Base-by-base conservation (phyloP, 2,113 vertebrate species). In the Corydoras sp. region DNA sequence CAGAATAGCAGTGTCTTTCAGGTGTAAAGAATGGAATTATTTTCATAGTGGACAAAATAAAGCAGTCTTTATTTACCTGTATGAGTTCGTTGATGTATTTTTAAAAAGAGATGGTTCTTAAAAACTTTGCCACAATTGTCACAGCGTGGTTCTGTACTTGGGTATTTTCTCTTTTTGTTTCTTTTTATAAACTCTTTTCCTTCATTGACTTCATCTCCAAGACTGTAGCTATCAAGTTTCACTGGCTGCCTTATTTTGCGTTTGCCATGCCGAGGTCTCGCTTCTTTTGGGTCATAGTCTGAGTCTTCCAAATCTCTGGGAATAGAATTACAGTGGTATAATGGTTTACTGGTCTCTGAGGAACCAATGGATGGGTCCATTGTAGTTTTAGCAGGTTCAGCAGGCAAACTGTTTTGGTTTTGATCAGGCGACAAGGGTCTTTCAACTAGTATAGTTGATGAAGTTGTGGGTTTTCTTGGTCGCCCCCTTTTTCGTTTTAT, bases 111-210 rank as follows among this genome's bases (percentile, higher is more conserved):
- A 77, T 90, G 93, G 75, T 90, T 95, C 74, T 98, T 98, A 83
- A 97, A 97, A 4, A 93, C 89, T 85, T 96, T 98, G 73, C 90
- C 92, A 59, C 97, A 99, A 79, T 94, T 92, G 65, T 94, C 92
- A 77, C 97, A 99, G 5, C 88, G 84, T 32, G 92, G 89, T 80
- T 95, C 96, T 0, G 92, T 85, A 62, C 86, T 71, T 0, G 81
- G 79, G 15, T 89, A 91, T 72, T 91, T 97, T 73, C 87, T 92
- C 71, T 85, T 95, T 24, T 90, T 88, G 12, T 88, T 90, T 0
- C 82, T 77, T 78, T 82, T 92, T 78, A 85, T 91, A 3, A 82
- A 53, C 61, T 93, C 84, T 62, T 76, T 86, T 62, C 78, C 80
- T 6, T 88, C 91, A 0, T 88, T 82, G 7, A 87, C 79, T n/a